These are phyloP conservation scores for Clusia tigrina DNA, from an alignment of 2,888 invertebrate genomes.

Conservation along the genomic window DNA sequence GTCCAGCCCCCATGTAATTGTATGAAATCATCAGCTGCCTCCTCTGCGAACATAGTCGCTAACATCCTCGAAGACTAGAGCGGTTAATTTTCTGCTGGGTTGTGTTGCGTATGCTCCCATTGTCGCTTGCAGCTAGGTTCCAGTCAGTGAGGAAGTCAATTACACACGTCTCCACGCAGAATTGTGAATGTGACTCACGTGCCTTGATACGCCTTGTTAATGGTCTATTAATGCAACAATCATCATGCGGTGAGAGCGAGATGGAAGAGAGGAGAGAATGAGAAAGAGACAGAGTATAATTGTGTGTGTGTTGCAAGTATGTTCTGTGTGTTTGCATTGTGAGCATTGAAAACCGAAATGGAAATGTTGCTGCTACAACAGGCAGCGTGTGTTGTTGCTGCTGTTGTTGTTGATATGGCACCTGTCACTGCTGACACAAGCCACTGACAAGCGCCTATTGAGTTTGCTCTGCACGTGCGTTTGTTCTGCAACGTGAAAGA, in stretches of 20 bases:
- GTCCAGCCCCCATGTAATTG: too few species aligned
- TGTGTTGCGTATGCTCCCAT: too few species aligned
- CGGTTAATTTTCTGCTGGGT: too few species aligned
- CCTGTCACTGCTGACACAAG: background rate
- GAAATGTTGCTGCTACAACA: background rate
- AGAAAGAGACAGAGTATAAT: conserved; percentile 25
- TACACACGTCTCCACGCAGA: background rate
- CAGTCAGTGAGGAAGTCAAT: too few species aligned
- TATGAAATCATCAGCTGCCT: too few species aligned
- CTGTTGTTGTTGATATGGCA: background rate
- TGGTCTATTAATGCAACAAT: conserved; percentile 44
- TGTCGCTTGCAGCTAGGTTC: too few species aligned
- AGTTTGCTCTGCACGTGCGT: too few species aligned
- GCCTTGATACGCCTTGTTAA: conserved; percentile 40
- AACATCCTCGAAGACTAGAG: too few species aligned
- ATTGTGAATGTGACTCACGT: conserved; percentile 41
- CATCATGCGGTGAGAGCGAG: background rate
- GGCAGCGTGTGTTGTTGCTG: conserved; percentile 24
- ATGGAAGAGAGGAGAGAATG: conserved; percentile 33
- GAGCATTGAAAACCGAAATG: background rate
- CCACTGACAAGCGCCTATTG: background rate
- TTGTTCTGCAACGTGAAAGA: background rate
- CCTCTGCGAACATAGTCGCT: too few species aligned
- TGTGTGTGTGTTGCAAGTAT: background rate
- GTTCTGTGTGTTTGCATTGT: too few species aligned